These are phyloP conservation scores for Chamaea fasciata DNA, from an alignment of 2,113 vertebrate species.

Conservation along the genomic window DNA sequence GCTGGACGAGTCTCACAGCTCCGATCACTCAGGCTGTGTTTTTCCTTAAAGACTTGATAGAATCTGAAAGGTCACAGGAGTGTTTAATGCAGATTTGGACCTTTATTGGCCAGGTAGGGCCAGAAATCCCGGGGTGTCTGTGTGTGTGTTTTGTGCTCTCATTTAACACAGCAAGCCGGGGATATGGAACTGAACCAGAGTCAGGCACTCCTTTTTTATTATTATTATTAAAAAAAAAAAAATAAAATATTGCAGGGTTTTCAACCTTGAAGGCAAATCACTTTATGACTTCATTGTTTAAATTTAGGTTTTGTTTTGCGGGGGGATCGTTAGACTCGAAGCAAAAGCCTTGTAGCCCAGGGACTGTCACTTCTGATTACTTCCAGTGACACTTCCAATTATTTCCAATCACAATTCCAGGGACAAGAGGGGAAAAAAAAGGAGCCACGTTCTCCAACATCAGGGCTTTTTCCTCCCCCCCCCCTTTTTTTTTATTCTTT, in stretches of 20 bases:
- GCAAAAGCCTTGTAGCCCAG: conserved; percentile 68
- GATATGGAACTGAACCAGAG: background rate
- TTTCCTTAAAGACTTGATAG: background rate
- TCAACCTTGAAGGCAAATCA: conserved; percentile 65
- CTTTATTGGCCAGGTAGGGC: background rate
- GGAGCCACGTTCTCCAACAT: background rate
- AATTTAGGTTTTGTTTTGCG: conserved; percentile 71
- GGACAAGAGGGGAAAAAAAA: conserved; percentile 32
- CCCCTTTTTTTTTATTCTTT: too few relatives aligned
- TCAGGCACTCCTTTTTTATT: background rate
- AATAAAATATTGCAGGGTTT: conserved; percentile 39
- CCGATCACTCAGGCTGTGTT: background rate
- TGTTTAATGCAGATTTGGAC: background rate
- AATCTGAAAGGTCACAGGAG: background rate
- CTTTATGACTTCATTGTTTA: conserved; percentile 75
- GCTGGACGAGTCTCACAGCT: background rate
- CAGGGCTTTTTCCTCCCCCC: background rate
- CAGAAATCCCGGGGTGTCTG: background rate
- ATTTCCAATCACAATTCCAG: conserved; percentile 75
- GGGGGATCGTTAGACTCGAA: conserved; percentile 61
- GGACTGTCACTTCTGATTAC: conserved; percentile 76
- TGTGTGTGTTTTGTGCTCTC: background rate
- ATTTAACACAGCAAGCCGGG: background rate
- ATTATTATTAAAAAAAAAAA: background rate
- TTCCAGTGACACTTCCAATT: conserved; percentile 79